Conservation (phyloP, 1,140 invertebrate genomes). For the Sitophilus oryzae region DNA sequence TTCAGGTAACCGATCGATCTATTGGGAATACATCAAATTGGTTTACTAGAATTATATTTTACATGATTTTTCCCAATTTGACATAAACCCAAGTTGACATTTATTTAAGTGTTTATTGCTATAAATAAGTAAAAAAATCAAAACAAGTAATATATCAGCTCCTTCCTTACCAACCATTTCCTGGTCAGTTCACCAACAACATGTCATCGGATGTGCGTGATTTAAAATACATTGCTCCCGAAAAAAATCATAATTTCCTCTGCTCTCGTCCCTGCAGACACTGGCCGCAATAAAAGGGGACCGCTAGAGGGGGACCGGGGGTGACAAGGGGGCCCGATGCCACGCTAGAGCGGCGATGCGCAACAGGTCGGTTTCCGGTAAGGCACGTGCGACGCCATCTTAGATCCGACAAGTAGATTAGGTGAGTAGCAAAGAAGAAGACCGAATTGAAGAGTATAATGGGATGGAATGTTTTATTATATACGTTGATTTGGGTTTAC, state of each 20-base stretch:
- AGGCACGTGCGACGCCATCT: slow-evolving; percentile 4
- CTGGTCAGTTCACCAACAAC: no score
- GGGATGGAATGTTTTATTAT: no score
- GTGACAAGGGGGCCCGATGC: neutral
- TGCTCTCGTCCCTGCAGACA: neutral
- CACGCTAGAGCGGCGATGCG: neutral
- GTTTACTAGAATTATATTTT: no score
- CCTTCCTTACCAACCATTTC: no score
- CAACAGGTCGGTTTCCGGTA: neutral
- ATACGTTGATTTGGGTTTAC: no score
- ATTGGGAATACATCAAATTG: no score
- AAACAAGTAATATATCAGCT: no score
- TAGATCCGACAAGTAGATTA: slow-evolving; percentile 1
- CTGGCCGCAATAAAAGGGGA: neutral
- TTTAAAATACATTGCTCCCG: neutral
- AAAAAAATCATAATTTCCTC: slow-evolving; percentile 1
- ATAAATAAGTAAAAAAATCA: no score
- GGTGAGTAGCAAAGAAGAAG: neutral
- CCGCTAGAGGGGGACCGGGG: neutral
- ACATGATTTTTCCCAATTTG: no score
- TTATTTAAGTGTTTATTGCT: no score
- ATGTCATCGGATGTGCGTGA: slow-evolving; percentile 8
- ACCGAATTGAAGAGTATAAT: neutral
- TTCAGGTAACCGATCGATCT: no score
- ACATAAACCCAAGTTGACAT: no score